Conservation (phyloP, 2,113 vertebrate species). For the Micromys minutus region DNA sequence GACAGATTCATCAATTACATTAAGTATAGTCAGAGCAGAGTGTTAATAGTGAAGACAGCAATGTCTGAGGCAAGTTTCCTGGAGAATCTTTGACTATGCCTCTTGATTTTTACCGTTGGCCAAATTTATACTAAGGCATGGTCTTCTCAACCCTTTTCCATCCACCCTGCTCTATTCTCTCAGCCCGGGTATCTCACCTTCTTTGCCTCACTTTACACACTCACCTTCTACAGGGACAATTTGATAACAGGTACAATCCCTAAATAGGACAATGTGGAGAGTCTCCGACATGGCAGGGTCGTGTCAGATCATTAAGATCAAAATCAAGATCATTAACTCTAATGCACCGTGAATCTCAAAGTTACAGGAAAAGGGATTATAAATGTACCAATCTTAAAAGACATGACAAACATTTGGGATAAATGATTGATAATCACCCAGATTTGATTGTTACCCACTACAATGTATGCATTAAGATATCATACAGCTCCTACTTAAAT, state of each 20-base stretch:
- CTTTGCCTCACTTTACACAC: no score
- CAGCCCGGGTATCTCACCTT: neutral
- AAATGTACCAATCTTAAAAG: neutral
- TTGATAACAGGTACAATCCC: neutral
- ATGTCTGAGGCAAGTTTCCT: neutral
- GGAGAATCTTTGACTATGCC: neutral
- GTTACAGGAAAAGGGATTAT: neutral
- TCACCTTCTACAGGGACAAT: neutral
- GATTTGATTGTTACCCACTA: neutral
- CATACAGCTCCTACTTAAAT: neutral
- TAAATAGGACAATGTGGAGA: no score
- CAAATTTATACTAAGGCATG: neutral
- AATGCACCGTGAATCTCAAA: neutral
- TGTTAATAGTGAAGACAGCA: neutral
- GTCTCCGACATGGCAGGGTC: neutral
- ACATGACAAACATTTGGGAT: neutral
- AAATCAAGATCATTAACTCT: neutral
- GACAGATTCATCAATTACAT: neutral
- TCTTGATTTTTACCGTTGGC: neutral
- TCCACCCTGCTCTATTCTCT: neutral
- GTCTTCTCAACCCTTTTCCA: accelerated
- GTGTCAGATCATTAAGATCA: no score
- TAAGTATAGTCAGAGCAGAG: neutral
- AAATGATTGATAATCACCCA: neutral
- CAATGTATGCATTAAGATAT: neutral